phyloP scores from a whole-genome alignment of 92 coral and sea anemone genomes.

The Epizoanthus ramosus region DNA sequence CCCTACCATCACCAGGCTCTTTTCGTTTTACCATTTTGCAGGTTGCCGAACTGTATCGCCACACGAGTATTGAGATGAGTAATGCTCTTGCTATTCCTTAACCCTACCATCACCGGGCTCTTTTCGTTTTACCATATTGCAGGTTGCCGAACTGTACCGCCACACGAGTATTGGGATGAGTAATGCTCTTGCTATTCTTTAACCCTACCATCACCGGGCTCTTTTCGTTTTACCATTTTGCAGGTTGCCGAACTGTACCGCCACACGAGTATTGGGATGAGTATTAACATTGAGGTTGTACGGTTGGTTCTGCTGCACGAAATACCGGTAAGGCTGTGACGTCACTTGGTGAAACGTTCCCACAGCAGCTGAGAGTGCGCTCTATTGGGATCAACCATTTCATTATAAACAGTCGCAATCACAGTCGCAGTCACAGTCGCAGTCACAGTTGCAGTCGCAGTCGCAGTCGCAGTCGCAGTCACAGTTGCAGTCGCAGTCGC shows the following conservation, averaged over 20 bases:
- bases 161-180: conserved; percentile 80
- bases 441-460: neutral
- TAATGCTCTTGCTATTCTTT: neutral
- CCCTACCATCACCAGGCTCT: no score
- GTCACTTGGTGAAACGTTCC: neutral
- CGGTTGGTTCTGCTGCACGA: conserved; percentile 73
- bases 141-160: conserved; percentile 85
- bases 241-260: conserved; percentile 85
- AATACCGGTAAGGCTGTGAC: conserved; percentile 64
- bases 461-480: neutral
- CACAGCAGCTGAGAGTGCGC: neutral
- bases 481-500: no score
- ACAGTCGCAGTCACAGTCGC: neutral
- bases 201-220: no score
- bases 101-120: no score
- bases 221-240: neutral
- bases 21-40: conserved; percentile 11
- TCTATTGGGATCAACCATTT: neutral
- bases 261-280: conserved; percentile 79
- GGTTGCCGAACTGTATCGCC: conserved; percentile 84
- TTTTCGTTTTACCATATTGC: neutral
- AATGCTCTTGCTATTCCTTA: no score
- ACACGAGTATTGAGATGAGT: conserved; percentile 74
- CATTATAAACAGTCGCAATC: neutral
- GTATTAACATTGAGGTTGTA: conserved; percentile 79